Evolutionary conservation across 2,113 vertebrate genomes (phyloP), one percentile per base, ranked within the genome.

Genomic region (Pollachius pollachius): DNA sequence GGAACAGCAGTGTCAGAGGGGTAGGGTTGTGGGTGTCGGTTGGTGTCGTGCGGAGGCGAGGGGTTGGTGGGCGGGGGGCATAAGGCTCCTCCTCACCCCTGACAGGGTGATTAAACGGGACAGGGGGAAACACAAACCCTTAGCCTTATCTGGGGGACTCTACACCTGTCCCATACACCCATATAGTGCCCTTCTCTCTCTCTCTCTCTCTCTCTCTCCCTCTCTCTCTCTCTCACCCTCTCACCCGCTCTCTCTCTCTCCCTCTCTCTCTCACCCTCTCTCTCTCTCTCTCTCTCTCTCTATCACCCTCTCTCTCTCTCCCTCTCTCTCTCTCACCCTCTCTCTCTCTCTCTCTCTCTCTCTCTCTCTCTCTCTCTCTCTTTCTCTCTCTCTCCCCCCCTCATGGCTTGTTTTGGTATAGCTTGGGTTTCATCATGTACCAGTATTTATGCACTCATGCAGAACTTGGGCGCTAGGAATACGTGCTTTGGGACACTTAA

Each of bases 351-450:
- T 62, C 21, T 41, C 58, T n/a, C n/a, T 25, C 58, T 64, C 48
- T 5, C 56, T n/a, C 15, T 60, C 69, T 67, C 18, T 79, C 67
- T 64, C 30, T 62, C 25, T 34, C 52, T 72, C 52, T 63, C 70
- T 70, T 27, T 30, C 54, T 73, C 59, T 27, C 34, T 81, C 52
- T 72, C 25, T 27, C 61, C 67, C 67, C 61, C 12, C 66, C 62
- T 65, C 56, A 77, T 84, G 82, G 86, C 86, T 83, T 86, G 85
- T 83, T 82, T 81, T 79, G 13, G 75, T 16, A 9, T 23, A 30
- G 75, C 63, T 75, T 52, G 72, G 58, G 69, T 19, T n/a, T 18
- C 27, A 8, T 11, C 34, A 11, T 52, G 57, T 3, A 68, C 17
- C 23, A 30, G 66, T 61, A 54, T 69, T 71, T 25, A 68, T 70